These are phyloP conservation scores for Salminus brasiliensis DNA, from an alignment of 2,113 vertebrate genomes.

Conservation along the genomic window DNA sequence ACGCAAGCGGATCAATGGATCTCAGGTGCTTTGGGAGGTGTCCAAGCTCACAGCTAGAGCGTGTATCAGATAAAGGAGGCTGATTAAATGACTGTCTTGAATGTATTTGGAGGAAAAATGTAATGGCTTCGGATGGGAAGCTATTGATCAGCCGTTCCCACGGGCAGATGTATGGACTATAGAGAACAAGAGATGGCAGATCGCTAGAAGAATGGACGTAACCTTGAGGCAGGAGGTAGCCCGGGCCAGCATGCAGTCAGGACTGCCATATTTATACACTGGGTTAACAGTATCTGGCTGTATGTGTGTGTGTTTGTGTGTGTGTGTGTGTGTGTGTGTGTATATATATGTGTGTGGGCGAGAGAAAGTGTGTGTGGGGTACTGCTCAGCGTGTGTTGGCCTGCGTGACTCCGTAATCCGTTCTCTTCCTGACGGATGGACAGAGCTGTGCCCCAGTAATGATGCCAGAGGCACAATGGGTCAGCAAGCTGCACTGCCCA, in stretches of 20 bases:
- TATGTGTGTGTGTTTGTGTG: neutral
- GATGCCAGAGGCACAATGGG: conserved; percentile 43
- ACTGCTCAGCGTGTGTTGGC: neutral
- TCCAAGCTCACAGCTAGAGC: conserved; percentile 12
- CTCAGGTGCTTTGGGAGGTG: conserved; percentile 15
- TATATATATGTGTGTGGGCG: neutral
- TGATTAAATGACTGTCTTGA: conserved; percentile 5
- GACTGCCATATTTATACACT: conserved; percentile 37
- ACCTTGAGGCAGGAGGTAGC: conserved; percentile 21
- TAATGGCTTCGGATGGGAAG: conserved; percentile 29
- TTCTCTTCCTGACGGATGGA: conserved; percentile 38
- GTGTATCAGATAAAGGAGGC: conserved; percentile 29
- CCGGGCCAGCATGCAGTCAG: conserved; percentile 1
- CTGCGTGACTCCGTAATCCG: conserved; percentile 33
- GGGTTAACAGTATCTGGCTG: neutral
- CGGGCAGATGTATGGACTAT: neutral
- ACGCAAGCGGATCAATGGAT: conserved; percentile 22
- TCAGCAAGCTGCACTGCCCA: conserved; percentile 26
- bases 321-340: neutral
- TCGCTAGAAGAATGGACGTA: conserved; percentile 23
- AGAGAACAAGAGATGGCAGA: conserved; percentile 4
- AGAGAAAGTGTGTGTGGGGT: neutral
- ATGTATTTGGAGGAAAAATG: conserved; percentile 26
- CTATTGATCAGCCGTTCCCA: conserved; percentile 29
- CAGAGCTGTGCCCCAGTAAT: conserved; percentile 35